These are phyloP conservation scores for Panorpa germanica DNA, from an alignment of 2,888 invertebrate genomes.

Conservation along the genomic window DNA sequence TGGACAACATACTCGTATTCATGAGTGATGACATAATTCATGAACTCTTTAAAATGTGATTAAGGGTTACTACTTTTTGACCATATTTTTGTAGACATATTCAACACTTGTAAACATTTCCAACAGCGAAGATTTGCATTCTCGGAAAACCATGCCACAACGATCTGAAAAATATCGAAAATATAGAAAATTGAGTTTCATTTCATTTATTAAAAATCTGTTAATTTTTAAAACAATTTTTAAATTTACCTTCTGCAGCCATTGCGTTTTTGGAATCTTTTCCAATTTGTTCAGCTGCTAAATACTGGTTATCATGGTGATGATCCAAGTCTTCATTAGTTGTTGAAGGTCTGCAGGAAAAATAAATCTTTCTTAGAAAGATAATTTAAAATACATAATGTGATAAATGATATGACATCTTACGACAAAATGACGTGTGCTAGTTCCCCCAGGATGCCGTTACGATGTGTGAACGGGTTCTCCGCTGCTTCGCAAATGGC, in stretches of 20 bases:
- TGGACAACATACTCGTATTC: too few species aligned
- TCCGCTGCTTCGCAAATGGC: conserved; percentile 60
- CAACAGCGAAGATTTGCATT: conserved; percentile 19
- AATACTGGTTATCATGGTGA: conserved; percentile 50
- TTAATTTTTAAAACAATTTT: too few species aligned
- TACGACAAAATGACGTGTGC: conserved; percentile 57
- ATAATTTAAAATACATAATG: background rate
- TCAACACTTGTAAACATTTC: conserved; percentile 17
- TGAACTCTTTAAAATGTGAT: too few species aligned
- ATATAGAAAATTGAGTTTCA: too few species aligned
- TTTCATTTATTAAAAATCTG: conserved; percentile 13
- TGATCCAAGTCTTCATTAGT: conserved; percentile 42
- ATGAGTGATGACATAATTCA: too few species aligned
- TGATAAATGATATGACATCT: conserved; percentile 20
- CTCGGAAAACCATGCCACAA: conserved; percentile 18
- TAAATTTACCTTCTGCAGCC: too few species aligned
- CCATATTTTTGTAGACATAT: too few species aligned
- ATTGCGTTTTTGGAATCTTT: conserved; percentile 28
- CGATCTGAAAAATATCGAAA: conserved; percentile 18
- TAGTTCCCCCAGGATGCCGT: conserved; percentile 55
- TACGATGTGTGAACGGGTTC: conserved; percentile 42
- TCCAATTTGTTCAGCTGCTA: conserved; percentile 51
- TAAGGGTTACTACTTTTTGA: too few species aligned
- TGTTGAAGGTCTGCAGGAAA: conserved; percentile 40
- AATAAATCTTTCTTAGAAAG: conserved; percentile 10